Conservation (phyloP, 2,888 invertebrate genomes). For the Lycocerus yunnanus region DNA sequence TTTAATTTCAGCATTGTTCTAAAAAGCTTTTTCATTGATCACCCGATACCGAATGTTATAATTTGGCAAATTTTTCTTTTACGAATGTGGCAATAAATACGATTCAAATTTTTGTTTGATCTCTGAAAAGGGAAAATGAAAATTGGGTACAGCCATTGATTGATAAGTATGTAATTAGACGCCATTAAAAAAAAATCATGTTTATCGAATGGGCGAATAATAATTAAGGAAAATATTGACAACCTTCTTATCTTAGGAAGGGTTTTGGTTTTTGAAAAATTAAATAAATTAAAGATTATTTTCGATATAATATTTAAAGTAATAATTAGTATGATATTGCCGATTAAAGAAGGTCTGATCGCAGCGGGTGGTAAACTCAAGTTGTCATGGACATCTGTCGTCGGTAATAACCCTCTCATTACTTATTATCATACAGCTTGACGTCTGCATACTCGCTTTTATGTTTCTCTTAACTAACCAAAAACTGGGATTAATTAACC, state of each 20-base stretch:
- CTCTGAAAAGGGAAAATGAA: too few species aligned
- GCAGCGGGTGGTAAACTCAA: slow-evolving; percentile 42
- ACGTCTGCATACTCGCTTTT: slow-evolving; percentile 47
- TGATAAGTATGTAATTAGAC: too few species aligned
- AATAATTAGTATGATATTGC: slow-evolving; percentile 37
- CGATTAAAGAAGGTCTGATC: slow-evolving; percentile 39
- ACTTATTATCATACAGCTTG: slow-evolving; percentile 51
- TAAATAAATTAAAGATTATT: neutral
- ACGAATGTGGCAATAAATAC: too few species aligned
- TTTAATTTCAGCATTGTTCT: too few species aligned
- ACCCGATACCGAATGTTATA: too few species aligned
- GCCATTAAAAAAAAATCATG: too few species aligned
- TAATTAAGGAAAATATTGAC: neutral
- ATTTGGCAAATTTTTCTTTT: too few species aligned
- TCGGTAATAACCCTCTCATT: slow-evolving; percentile 53
- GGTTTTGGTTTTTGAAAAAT: neutral
- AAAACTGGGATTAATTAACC: slow-evolving; percentile 52
- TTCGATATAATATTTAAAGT: slow-evolving; percentile 8
- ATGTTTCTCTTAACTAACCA: slow-evolving; percentile 50
- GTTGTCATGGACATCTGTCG: slow-evolving; percentile 49
- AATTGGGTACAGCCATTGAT: too few species aligned
- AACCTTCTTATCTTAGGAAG: neutral
- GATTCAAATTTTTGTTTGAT: too few species aligned
- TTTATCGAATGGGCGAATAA: neutral
- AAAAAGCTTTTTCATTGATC: too few species aligned